A percentile compares a stretch with the other conserved stretches of the same genome.
Evolutionary conservation across 2,113 vertebrate species (phyloP).

Genomic region (Xenotilapia caudafasciata): DNA sequence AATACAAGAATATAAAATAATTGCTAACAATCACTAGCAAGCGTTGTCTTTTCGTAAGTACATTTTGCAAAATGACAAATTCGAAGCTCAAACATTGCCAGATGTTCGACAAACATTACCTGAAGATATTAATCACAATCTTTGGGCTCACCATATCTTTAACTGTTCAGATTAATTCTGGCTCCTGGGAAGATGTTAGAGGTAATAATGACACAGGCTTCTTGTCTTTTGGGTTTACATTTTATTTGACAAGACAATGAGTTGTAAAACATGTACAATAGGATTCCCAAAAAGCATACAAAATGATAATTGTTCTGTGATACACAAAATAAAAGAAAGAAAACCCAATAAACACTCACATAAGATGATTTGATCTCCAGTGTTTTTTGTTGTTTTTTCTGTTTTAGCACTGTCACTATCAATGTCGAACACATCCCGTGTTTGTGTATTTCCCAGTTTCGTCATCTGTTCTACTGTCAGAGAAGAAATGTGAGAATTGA

Average conservation of each 20-base stretch:
- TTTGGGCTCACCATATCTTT: background rate
- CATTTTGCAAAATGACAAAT: background rate
- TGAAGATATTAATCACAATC: background rate
- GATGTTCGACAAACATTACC: background rate
- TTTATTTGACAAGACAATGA: slow-evolving; percentile 76
- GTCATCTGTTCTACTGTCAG: slow-evolving; percentile 11
- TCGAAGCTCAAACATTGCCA: background rate
- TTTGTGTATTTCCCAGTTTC: slow-evolving; percentile 21
- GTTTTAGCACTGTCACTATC: background rate
- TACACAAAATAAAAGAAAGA: slow-evolving; percentile 13
- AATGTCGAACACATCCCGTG: background rate
- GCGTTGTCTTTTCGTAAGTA: background rate
- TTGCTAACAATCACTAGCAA: background rate
- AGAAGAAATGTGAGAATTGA: slow-evolving; percentile 40
- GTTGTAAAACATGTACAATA: slow-evolving; percentile 67
- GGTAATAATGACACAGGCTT: background rate
- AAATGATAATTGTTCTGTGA: slow-evolving; percentile 35
- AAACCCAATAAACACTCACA: background rate
- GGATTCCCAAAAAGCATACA: slow-evolving; percentile 57
- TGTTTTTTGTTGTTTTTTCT: background rate
- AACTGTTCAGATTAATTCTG: background rate
- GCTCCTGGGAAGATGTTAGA: background rate
- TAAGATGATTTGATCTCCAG: slow-evolving; percentile 31
- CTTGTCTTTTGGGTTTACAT: slow-evolving; percentile 32
- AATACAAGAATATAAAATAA: background rate